phyloP scores from a whole-genome alignment of 2,888 invertebrate genomes.

The Drymonia ruficornis region DNA sequence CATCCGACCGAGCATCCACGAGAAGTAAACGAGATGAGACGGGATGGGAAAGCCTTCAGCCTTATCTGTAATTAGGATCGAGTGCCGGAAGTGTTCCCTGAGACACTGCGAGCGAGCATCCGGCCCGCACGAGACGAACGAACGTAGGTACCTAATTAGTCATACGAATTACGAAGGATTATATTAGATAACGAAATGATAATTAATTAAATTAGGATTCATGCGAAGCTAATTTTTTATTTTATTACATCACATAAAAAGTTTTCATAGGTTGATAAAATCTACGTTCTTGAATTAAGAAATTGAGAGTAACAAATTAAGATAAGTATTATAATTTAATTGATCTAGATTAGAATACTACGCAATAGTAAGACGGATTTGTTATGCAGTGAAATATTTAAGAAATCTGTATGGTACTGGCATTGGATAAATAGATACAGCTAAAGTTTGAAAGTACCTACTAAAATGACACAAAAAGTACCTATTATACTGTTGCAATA shows the following conservation, averaged over 20 bases:
- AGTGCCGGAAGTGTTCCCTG: constrained; percentile 62
- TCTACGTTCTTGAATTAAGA: background rate
- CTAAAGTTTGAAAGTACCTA: no score
- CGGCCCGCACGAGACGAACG: constrained; percentile 23
- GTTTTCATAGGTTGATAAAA: background rate
- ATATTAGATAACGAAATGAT: constrained; percentile 21
- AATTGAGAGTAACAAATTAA: background rate
- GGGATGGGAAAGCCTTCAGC: constrained; percentile 51
- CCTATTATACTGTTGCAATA: no score
- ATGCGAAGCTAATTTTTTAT: background rate
- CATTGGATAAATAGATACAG: no score
- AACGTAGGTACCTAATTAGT: constrained; percentile 34
- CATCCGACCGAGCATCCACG: constrained; percentile 34
- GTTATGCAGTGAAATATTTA: no score
- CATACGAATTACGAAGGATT: constrained; percentile 19
- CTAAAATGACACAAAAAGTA: no score
- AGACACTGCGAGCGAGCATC: constrained; percentile 58
- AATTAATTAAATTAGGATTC: background rate
- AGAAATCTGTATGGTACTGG: no score
- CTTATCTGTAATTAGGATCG: constrained; percentile 81
- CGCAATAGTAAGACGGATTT: background rate
- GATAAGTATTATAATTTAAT: background rate
- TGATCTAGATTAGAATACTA: background rate
- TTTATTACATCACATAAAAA: background rate
- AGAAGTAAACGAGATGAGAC: constrained; percentile 64